These are phyloP conservation scores for Hystrix cristata DNA, from an alignment of 2,113 vertebrate species.

Conservation along the genomic window DNA sequence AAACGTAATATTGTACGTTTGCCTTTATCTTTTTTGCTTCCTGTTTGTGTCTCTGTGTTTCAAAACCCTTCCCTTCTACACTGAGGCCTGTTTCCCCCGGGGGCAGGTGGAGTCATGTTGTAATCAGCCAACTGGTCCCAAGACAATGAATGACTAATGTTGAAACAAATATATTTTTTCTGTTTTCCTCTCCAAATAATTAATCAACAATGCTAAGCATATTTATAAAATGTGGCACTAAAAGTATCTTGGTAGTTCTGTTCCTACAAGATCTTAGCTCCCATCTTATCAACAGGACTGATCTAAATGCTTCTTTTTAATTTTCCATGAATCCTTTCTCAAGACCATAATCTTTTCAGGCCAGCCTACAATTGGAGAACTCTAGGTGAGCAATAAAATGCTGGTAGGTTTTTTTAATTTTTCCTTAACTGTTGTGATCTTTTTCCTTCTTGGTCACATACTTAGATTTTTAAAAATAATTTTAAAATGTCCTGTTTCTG, in stretches of 20 bases:
- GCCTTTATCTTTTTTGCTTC: not conserved
- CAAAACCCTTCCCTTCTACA: not conserved
- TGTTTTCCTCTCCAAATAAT: conserved; percentile 23
- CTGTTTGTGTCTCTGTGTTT: not conserved
- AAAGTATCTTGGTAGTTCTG: not conserved
- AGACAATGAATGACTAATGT: not conserved
- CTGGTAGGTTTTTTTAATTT: not conserved
- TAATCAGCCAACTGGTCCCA: not conserved
- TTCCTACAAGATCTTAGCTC: not conserved
- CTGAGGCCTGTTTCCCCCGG: not conserved
- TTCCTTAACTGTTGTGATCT: not conserved
- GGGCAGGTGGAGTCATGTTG: not conserved
- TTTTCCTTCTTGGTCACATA: not conserved
- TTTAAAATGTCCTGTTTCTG: not conserved
- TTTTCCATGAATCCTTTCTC: not conserved
- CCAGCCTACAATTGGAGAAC: not conserved
- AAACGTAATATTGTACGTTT: not conserved
- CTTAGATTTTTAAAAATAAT: not conserved
- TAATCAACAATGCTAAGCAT: not conserved
- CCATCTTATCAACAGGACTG: not conserved
- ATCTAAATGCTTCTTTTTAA: not conserved
- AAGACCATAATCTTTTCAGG: not conserved
- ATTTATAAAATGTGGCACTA: not conserved
- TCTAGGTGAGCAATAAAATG: not conserved
- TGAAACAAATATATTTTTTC: conserved; percentile 16